Evolutionary conservation across 2,888 invertebrate genomes (phyloP).

Genomic region (Nasonia oneida): DNA sequence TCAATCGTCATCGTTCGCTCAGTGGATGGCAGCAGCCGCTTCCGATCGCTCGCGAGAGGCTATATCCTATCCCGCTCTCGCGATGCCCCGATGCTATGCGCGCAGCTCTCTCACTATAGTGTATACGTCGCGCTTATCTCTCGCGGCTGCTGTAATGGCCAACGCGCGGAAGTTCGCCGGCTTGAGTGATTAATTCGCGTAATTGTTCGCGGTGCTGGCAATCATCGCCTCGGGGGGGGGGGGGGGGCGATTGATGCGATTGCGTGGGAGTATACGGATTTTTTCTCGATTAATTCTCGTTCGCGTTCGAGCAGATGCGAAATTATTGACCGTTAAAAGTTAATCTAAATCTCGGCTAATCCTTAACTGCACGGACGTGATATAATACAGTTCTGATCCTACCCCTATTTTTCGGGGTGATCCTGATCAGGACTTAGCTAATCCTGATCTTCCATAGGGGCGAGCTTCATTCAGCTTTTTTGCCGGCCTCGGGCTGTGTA

Average conservation of each 20-base stretch:
- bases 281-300: neutral
- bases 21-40: neutral
- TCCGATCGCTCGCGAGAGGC: constrained; percentile 54
- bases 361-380: constrained; percentile 38
- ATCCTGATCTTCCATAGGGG: constrained; percentile 50
- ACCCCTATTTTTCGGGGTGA: constrained; percentile 51
- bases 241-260: neutral
- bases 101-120: neutral
- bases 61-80: neutral
- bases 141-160: neutral
- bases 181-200: constrained; percentile 1
- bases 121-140: constrained; percentile 14
- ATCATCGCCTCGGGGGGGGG: neutral
- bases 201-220: neutral
- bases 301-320: constrained; percentile 20
- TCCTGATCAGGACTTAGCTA: constrained; percentile 52
- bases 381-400: constrained; percentile 57
- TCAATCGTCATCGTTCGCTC: constrained; percentile 49
- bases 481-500: neutral
- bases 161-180: neutral
- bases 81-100: neutral
- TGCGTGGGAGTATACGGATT: neutral
- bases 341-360: constrained; percentile 58
- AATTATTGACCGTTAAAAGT: constrained; percentile 59
- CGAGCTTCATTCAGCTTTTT: constrained; percentile 24